Percentiles rank a stretch among this genome's conserved stretches.
phyloP scores from a whole-genome alignment of 2,113 vertebrate species.

The Melanotaenia duboulayi region DNA sequence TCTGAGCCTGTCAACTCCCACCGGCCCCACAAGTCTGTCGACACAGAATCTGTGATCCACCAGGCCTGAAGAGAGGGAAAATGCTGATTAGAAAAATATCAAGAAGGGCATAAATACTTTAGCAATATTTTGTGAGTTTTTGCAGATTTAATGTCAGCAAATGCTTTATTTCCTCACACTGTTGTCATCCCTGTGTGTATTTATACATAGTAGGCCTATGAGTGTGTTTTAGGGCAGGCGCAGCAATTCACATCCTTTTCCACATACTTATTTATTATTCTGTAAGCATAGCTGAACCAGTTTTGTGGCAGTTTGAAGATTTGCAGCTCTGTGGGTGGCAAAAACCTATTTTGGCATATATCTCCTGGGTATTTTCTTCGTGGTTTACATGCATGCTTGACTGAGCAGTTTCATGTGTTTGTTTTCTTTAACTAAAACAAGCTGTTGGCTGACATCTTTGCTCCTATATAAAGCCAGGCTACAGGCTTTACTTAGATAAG shows the following conservation, averaged over 20 bases:
- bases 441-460: background rate
- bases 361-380: background rate
- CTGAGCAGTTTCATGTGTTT: background rate
- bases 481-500: background rate
- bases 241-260: background rate
- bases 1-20: constrained; percentile 63
- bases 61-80: constrained; percentile 73
- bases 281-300: background rate
- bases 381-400: background rate
- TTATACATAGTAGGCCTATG: background rate
- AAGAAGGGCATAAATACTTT: background rate
- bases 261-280: constrained; percentile 2
- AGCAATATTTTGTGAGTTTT: no score
- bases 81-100: background rate
- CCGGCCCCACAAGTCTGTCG: constrained; percentile 81
- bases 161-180: no score
- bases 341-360: constrained; percentile 1
- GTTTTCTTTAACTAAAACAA: background rate
- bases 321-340: background rate
- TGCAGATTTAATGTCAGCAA: no score
- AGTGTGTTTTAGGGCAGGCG: background rate
- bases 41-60: constrained; percentile 72
- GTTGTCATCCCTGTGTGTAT: no score
- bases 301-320: background rate
- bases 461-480: background rate